Conservation (phyloP, 2,113 vertebrate species). For the Strigops habroptila region DNA sequence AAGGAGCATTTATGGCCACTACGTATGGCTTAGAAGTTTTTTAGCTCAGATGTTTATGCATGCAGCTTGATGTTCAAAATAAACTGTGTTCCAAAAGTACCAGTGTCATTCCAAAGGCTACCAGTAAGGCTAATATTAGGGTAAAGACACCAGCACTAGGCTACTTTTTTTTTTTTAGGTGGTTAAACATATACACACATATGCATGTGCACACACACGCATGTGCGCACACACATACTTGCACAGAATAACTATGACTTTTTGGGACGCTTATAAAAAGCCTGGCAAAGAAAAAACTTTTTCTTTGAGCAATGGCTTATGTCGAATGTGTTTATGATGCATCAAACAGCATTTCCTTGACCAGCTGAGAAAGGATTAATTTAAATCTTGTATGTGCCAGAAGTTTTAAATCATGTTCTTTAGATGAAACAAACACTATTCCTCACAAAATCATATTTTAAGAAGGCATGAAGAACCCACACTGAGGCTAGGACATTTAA, state of each 20-base stretch:
- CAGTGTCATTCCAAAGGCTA: not conserved
- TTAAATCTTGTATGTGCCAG: not conserved
- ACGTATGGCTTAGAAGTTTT: not conserved
- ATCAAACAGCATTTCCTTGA: not conserved
- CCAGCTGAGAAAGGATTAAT: not conserved
- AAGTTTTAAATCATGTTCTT: not conserved
- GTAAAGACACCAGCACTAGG: not conserved
- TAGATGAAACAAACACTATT: not conserved
- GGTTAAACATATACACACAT: not conserved
- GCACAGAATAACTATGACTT: not conserved
- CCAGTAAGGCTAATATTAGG: not conserved
- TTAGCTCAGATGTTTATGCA: not conserved
- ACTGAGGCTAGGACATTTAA: not conserved
- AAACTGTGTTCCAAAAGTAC: not conserved
- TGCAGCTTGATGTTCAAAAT: not conserved
- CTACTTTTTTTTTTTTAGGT: not conserved
- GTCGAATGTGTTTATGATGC: not conserved
- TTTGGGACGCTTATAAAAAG: not conserved
- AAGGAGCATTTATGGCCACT: not conserved
- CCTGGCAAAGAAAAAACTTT: not conserved
- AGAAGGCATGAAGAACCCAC: rapidly evolving
- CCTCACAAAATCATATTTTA: not conserved
- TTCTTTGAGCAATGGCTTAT: not conserved
- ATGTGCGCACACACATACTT: rapidly evolving
- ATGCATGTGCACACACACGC: not conserved